phyloP scores from a whole-genome alignment of 2,797 vertebrate species.

The Enteromius fasciolatus region DNA sequence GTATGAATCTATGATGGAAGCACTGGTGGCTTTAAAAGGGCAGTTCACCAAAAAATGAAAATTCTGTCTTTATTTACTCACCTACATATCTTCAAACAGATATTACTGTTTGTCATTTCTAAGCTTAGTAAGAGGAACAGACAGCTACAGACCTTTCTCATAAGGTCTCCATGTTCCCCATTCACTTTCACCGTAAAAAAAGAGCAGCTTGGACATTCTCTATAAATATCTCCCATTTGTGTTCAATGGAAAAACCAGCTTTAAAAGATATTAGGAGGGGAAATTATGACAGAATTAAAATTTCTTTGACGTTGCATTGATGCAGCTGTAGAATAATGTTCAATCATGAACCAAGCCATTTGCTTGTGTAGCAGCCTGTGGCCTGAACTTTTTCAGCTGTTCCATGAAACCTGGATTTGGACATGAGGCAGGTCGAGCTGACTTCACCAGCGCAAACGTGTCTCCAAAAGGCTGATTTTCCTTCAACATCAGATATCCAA shows the following conservation, averaged over 20 bases:
- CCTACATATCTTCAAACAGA: neutral
- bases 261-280: neutral
- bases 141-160: neutral
- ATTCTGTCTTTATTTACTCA: slow-evolving; percentile 14
- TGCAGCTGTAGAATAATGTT: slow-evolving; percentile 15
- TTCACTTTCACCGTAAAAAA: neutral
- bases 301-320: neutral
- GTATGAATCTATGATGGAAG: slow-evolving; percentile 13
- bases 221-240: neutral
- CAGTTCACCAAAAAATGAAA: neutral
- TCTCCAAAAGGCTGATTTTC: slow-evolving; percentile 83
- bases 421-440: slow-evolving; percentile 82
- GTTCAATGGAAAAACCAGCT: neutral
- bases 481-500: slow-evolving; percentile 90
- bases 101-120: neutral
- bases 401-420: slow-evolving; percentile 92
- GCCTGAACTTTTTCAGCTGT: slow-evolving; percentile 84
- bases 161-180: neutral
- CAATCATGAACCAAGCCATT: slow-evolving; percentile 56
- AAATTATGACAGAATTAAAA: neutral
- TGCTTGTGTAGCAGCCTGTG: slow-evolving; percentile 62
- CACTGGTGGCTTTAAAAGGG: slow-evolving; percentile 11
- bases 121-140: neutral
- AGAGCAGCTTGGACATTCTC: neutral
- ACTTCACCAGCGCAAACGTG: slow-evolving; percentile 87